Base-by-base conservation (phyloP, 2,113 vertebrate genomes). In the Tenrec ecaudatus region DNA sequence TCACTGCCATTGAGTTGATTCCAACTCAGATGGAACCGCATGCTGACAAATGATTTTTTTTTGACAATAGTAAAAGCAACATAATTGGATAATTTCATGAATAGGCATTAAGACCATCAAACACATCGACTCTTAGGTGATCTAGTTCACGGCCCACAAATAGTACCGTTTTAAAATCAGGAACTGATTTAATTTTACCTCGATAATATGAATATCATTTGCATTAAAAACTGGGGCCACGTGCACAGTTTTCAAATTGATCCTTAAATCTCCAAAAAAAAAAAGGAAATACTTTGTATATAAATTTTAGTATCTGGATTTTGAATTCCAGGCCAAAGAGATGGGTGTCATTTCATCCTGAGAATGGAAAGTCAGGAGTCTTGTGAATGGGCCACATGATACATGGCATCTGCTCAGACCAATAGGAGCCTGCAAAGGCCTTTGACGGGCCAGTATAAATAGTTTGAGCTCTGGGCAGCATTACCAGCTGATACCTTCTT, bases 381-480 rank as follows among this genome's bases (percentile, higher is more conserved):
- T 93, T 93, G 62, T 47, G 79, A 96, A 87, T 3, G 36, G 27
- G 87, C 47, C 94, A 95, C 82, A 40, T 96, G 96, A 79, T 82
- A 88, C 53, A 85, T 86, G 96, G 93, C 97, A 88, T 96, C 95
- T 88, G 85, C 87, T 66, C 33, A 36, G 93, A 87, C 97, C 97
- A 97, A 96, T 96, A 79, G 88, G 94, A 97, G 95, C 0, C 33
- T 2, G 88, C 23, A 58, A 93, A 97, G 97, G 97, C 96, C 97
- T 97, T 95, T 97, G 97, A 96, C 92, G 97, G 98, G 96, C 97
- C 93, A n/a, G 97, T 98, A 98, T 98, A 98, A 98, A 98, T 98
- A 98, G 97, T 98, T 96, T 97, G 97, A 98, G 98, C 98, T 92
- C 96, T 95, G 95, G 79, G 97, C 98, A 98, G 98, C 97, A 98